A percentile compares a stretch with the other conserved stretches of the same genome.
phyloP scores from a whole-genome alignment of 2,888 invertebrate species.

The Drosophila paranaensis region DNA sequence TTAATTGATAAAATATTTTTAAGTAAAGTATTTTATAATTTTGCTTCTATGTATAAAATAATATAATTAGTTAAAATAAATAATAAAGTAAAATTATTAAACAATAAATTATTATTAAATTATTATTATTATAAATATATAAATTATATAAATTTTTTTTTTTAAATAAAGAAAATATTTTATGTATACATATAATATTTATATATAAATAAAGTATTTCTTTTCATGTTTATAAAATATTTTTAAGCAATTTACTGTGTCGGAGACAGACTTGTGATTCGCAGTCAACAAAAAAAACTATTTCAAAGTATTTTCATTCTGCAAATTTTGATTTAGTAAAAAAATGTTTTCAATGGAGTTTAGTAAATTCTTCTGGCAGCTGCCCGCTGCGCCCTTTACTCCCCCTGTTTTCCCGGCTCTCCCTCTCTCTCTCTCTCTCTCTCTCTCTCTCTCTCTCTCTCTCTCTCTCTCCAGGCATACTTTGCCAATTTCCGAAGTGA shows the following conservation, averaged over 20 bases:
- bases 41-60: no score
- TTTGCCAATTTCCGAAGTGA: conserved; percentile 83
- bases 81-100: no score
- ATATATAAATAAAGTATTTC: no score
- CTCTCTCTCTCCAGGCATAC: conserved; percentile 49
- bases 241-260: background rate
- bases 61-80: no score
- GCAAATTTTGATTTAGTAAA: conserved; percentile 6
- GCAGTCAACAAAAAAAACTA: background rate
- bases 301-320: background rate
- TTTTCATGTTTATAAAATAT: background rate
- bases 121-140: no score
- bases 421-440: no score
- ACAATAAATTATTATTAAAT: no score
- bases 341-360: conserved; percentile 3
- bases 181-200: no score
- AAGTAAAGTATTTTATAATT: no score
- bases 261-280: background rate
- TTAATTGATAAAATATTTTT: no score
- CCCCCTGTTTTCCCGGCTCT: background rate
- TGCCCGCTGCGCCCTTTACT: background rate
- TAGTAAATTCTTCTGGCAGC: conserved; percentile 27
- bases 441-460: background rate
- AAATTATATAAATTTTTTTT: no score
- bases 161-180: no score